Conservation (phyloP, 2,888 invertebrate species). For the Scaptomyza parva region DNA sequence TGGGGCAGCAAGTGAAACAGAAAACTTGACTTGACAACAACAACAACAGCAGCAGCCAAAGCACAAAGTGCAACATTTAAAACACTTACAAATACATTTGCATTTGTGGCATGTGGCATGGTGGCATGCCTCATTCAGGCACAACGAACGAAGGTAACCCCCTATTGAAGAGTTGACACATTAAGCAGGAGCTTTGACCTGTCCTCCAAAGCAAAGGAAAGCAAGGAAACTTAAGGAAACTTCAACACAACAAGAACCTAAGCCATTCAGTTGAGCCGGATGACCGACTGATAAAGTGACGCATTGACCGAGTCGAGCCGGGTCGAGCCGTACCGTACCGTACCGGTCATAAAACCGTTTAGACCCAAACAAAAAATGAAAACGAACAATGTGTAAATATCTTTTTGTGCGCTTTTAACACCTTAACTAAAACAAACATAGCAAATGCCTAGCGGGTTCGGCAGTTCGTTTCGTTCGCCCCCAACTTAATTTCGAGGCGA, state of each 20-base stretch:
- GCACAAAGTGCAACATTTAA: constrained; percentile 51
- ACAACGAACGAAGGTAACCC: constrained; percentile 53
- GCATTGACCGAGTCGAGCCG: constrained; percentile 6
- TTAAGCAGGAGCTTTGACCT: constrained; percentile 50
- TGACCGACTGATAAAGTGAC: constrained; percentile 13
- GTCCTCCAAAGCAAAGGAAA: constrained; percentile 27
- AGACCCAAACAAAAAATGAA: constrained; percentile 36
- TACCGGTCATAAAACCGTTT: constrained; percentile 39
- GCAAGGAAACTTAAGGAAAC: constrained; percentile 12
- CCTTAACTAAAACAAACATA: constrained; percentile 55
- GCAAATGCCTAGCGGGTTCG: constrained; percentile 17
- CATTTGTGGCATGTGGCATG: constrained; percentile 14
- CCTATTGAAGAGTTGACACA: constrained; percentile 27
- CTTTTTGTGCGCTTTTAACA: constrained; percentile 49
- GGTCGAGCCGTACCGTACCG: too few species aligned
- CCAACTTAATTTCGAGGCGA: constrained; percentile 19
- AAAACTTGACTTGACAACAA: constrained; percentile 38
- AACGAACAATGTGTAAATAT: constrained; percentile 46
- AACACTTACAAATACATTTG: constrained; percentile 51
- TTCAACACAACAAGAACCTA: background rate
- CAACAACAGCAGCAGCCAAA: constrained; percentile 7
- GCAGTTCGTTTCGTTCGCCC: background rate
- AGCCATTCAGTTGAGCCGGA: constrained; percentile 33
- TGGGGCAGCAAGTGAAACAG: constrained; percentile 42
- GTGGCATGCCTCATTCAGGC: constrained; percentile 22